phyloP scores from a whole-genome alignment of 2,888 invertebrate genomes.

The Tachina fera region DNA sequence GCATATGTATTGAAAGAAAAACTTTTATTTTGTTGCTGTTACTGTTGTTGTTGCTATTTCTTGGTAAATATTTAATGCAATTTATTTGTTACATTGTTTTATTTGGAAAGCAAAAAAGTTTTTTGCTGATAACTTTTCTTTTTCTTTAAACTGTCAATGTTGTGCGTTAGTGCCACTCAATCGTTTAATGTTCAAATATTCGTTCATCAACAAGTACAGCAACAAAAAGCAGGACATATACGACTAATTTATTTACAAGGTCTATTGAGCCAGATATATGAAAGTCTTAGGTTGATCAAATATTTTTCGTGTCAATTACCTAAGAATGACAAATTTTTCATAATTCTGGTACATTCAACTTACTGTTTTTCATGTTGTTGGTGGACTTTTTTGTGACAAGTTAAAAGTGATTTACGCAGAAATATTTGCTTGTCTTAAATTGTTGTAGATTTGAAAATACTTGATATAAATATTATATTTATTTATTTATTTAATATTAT shows the following conservation, averaged over 20 bases:
- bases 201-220: too few species aligned
- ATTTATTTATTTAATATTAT: too few species aligned
- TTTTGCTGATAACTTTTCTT: constrained; percentile 26
- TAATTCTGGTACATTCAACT: too few species aligned
- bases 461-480: too few species aligned
- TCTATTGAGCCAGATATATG: background rate
- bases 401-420: too few species aligned
- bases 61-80: constrained; percentile 60
- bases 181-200: constrained; percentile 1
- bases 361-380: too few species aligned
- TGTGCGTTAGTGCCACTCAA: constrained; percentile 34
- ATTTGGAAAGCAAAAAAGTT: constrained; percentile 31
- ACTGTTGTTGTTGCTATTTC: constrained; percentile 5
- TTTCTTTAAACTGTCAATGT: constrained; percentile 36
- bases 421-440: too few species aligned
- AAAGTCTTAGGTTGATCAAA: too few species aligned
- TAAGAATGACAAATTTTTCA: too few species aligned
- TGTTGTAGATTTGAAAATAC: too few species aligned
- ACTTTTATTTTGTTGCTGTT: constrained; percentile 19
- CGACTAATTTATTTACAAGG: background rate
- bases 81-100: constrained; percentile 51
- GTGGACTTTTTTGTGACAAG: too few species aligned
- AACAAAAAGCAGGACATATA: background rate
- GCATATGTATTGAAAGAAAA: constrained; percentile 8
- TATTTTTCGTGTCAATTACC: too few species aligned